These are phyloP conservation scores for Lithodes maja DNA, from an alignment of 2,888 invertebrate species.

Conservation along the genomic window DNA sequence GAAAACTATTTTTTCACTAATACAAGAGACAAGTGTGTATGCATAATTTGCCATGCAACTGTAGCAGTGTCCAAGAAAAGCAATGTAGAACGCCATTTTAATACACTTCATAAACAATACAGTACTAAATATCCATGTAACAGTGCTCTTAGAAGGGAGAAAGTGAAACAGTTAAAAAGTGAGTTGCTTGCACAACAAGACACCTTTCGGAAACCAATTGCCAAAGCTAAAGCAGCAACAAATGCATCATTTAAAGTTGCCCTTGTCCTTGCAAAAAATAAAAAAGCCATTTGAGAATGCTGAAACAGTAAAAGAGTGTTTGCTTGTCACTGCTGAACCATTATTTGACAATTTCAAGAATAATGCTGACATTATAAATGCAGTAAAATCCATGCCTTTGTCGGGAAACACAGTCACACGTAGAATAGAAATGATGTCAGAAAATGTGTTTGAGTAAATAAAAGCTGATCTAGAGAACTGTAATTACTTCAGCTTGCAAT, in stretches of 20 bases:
- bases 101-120: constrained; percentile 41
- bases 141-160: constrained; percentile 27
- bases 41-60: constrained; percentile 34
- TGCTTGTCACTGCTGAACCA: too few species aligned
- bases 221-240: constrained; percentile 29
- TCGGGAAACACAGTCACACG: constrained; percentile 34
- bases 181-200: constrained; percentile 25
- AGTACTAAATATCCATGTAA: constrained; percentile 26
- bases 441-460: constrained; percentile 42
- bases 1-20: background rate
- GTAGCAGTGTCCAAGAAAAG: constrained; percentile 40
- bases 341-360: constrained; percentile 15
- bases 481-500: constrained; percentile 30
- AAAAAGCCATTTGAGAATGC: background rate
- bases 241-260: constrained; percentile 38
- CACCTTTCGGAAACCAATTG: constrained; percentile 33
- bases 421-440: constrained; percentile 25
- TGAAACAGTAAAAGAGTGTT: too few species aligned
- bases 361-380: constrained; percentile 21
- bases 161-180: constrained; percentile 33
- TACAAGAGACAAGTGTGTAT: constrained; percentile 31
- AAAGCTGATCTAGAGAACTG: constrained; percentile 29
- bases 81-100: constrained; percentile 41
- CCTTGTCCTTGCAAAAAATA: constrained; percentile 24
- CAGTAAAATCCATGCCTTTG: constrained; percentile 35